These are phyloP conservation scores for Oceanodroma leucorhoa DNA, from an alignment of 2,797 vertebrate genomes.

Conservation along the genomic window DNA sequence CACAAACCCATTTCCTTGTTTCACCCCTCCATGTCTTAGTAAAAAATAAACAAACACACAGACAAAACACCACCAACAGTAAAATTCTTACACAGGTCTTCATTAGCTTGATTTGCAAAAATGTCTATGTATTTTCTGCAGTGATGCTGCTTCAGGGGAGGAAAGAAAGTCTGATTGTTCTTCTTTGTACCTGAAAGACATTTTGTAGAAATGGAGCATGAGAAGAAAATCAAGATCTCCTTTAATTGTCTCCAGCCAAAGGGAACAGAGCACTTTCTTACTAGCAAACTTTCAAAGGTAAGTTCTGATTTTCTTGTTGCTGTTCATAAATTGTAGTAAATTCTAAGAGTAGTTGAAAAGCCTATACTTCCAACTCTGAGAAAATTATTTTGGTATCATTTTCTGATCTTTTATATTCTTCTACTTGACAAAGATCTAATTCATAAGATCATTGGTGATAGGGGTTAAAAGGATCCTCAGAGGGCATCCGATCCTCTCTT, in stretches of 20 bases:
- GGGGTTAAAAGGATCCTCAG: not conserved
- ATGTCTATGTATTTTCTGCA: slow-evolving; percentile 52
- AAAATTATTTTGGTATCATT: not conserved
- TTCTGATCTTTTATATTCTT: not conserved
- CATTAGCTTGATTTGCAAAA: slow-evolving; percentile 63
- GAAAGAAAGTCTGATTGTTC: slow-evolving; percentile 17
- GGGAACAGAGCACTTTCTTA: not conserved
- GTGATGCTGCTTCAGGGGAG: slow-evolving; percentile 22
- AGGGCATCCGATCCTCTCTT: not conserved
- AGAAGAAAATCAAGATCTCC: slow-evolving; percentile 59
- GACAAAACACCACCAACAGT: not conserved
- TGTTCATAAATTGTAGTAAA: not conserved
- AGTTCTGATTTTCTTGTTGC: not conserved
- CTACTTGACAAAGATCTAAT: not conserved
- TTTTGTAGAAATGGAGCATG: slow-evolving; percentile 51
- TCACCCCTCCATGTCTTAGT: not conserved
- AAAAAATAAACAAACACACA: not conserved
- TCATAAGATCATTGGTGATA: rapidly evolving
- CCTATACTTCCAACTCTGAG: not conserved
- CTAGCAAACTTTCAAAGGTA: not conserved
- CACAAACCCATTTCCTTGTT: slow-evolving; percentile 41
- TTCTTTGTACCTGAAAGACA: slow-evolving; percentile 49
- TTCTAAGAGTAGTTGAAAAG: not conserved
- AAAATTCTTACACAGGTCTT: slow-evolving; percentile 39
- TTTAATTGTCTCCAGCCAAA: slow-evolving; percentile 43